A percentile compares a stretch with the other conserved stretches of the same genome.
These are phyloP conservation scores for Danio albolineatus DNA, from an alignment of 2,797 vertebrate genomes.

Conservation along the genomic window DNA sequence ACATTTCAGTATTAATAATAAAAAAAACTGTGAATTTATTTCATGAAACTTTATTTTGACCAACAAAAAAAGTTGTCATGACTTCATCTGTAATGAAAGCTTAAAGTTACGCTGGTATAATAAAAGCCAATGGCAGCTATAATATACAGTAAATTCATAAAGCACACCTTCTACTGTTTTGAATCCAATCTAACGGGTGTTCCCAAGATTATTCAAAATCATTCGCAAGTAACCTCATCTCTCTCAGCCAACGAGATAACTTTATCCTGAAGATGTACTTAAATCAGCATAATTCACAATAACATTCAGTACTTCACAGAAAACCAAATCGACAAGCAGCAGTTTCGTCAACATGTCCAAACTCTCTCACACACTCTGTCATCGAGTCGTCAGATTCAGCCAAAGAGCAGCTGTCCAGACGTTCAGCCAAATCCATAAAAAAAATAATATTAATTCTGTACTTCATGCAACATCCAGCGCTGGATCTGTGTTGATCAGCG, in stretches of 20 bases:
- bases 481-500: background rate
- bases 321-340: background rate
- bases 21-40: too few species aligned
- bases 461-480: conserved; percentile 36
- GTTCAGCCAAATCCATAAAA: conserved; percentile 36
- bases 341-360: background rate
- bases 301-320: conserved; percentile 2
- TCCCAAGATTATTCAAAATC: too few species aligned
- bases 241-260: background rate
- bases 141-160: background rate
- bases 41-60: too few species aligned
- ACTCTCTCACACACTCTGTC: background rate
- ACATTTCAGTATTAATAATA: too few species aligned
- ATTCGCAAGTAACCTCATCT: background rate
- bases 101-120: too few species aligned
- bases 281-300: background rate
- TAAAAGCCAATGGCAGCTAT: background rate
- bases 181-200: background rate
- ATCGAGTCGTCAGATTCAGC: background rate
- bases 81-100: too few species aligned
- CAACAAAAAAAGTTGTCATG: too few species aligned
- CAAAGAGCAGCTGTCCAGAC: conserved; percentile 42
- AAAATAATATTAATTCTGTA: background rate
- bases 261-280: background rate
- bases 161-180: background rate